Evolutionary conservation across 2,797 vertebrate species (phyloP).

Genomic region (Trichosurus vulpecula): DNA sequence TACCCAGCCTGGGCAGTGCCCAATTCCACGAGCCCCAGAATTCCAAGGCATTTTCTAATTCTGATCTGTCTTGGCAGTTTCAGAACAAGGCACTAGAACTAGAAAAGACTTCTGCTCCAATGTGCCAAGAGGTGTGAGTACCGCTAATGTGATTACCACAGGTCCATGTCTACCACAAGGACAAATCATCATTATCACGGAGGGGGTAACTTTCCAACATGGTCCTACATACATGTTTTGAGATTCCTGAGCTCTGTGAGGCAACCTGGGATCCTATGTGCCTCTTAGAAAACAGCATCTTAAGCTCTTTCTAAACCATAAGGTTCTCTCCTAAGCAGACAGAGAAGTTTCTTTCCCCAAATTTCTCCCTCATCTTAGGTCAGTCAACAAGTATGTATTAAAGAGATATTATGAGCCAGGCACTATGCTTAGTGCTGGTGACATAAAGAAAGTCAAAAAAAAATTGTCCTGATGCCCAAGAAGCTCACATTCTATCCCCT

Average conservation of each 20-base stretch:
- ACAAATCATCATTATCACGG: background rate
- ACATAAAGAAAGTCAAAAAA: background rate
- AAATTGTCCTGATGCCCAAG: background rate
- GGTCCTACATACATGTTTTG: background rate
- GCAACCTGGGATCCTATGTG: no score
- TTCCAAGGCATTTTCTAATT: background rate
- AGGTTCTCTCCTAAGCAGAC: background rate
- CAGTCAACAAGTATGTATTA: background rate
- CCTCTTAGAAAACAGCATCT: background rate
- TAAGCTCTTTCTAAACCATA: background rate
- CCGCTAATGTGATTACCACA: background rate
- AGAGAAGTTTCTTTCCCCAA: background rate
- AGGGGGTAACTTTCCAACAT: background rate
- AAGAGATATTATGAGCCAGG: background rate
- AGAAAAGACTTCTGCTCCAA: background rate
- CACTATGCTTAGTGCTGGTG: background rate
- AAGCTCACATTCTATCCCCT: background rate
- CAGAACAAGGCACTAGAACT: background rate
- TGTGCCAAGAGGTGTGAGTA: background rate
- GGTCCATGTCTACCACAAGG: rapidly evolving
- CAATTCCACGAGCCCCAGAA: background rate
- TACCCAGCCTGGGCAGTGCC: background rate
- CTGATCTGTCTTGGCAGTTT: rapidly evolving
- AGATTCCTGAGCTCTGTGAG: rapidly evolving
- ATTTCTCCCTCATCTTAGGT: background rate